These are phyloP conservation scores for Atrina japonica DNA, from an alignment of 2,888 invertebrate species.

Conservation along the genomic window DNA sequence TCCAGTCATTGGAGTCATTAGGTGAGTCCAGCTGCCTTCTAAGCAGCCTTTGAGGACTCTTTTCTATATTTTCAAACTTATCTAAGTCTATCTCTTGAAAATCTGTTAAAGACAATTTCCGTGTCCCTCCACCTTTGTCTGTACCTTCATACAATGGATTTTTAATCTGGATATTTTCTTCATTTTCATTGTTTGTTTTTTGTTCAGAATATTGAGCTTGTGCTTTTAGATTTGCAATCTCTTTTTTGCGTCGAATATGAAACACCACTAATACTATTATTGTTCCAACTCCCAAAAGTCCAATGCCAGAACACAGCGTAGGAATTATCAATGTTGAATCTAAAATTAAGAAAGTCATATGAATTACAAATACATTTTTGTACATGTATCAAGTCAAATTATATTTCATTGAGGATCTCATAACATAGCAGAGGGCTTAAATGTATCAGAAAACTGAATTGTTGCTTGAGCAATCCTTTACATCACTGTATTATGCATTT, in stretches of 20 bases:
- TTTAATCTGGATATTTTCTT: constrained; percentile 89
- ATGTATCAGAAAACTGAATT: too few species aligned
- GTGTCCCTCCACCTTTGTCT: constrained; percentile 80
- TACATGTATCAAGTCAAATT: neutral
- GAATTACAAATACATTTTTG: neutral
- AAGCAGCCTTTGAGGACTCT: constrained; percentile 66
- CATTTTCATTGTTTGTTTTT: constrained; percentile 95
- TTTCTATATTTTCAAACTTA: constrained; percentile 70
- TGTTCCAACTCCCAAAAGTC: constrained; percentile 67
- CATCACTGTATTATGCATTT: too few species aligned
- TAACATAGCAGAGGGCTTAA: too few species aligned
- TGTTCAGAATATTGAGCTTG: constrained; percentile 81
- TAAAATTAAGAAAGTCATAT: constrained; percentile 37
- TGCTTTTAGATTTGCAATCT: constrained; percentile 79
- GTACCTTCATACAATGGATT: constrained; percentile 88
- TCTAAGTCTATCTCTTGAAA: constrained; percentile 82
- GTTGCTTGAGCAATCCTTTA: too few species aligned
- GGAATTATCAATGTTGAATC: constrained; percentile 68
- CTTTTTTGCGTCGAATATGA: constrained; percentile 83
- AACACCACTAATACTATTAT: constrained; percentile 78
- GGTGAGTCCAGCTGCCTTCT: constrained; percentile 57
- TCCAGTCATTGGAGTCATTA: constrained; percentile 67
- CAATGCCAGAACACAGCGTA: constrained; percentile 74
- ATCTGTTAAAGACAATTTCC: constrained; percentile 81
- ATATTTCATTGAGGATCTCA: neutral